Conservation (phyloP, 2,113 vertebrate genomes). For the Onychostoma macrolepis region DNA sequence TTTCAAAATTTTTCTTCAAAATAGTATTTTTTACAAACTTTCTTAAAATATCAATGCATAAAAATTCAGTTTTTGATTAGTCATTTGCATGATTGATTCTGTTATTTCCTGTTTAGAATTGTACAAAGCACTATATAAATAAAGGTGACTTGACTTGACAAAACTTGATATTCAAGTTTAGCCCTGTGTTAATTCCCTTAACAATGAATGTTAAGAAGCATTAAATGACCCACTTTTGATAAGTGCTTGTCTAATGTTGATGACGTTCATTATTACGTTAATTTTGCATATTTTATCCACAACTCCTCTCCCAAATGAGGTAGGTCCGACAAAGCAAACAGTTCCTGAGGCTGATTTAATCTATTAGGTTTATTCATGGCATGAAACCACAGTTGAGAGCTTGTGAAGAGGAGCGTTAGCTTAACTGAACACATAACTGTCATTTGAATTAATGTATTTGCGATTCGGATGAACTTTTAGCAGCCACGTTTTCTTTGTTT, state of each 20-base stretch:
- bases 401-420: constrained; percentile 39
- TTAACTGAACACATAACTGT: constrained; percentile 62
- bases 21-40: too few species aligned
- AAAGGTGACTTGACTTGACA: not conserved
- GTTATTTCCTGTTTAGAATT: not conserved
- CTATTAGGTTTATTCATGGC: constrained; percentile 46
- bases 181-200: not conserved
- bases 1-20: too few species aligned
- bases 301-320: constrained; percentile 16
- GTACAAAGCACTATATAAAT: not conserved
- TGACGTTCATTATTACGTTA: not conserved
- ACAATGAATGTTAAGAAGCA: not conserved
- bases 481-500: constrained; percentile 52
- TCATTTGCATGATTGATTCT: not conserved
- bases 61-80: too few species aligned
- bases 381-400: constrained; percentile 42
- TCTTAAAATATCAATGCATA: too few species aligned
- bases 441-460: constrained; percentile 61
- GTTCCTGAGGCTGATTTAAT: constrained; percentile 49
- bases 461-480: constrained; percentile 59
- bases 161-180: constrained; percentile 5
- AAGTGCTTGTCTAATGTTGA: not conserved
- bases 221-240: constrained; percentile 1
- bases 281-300: constrained; percentile 13
- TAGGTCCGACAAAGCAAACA: constrained; percentile 33